Conservation (phyloP, 1,140 invertebrate species). For the Wasmannia auropunctata region DNA sequence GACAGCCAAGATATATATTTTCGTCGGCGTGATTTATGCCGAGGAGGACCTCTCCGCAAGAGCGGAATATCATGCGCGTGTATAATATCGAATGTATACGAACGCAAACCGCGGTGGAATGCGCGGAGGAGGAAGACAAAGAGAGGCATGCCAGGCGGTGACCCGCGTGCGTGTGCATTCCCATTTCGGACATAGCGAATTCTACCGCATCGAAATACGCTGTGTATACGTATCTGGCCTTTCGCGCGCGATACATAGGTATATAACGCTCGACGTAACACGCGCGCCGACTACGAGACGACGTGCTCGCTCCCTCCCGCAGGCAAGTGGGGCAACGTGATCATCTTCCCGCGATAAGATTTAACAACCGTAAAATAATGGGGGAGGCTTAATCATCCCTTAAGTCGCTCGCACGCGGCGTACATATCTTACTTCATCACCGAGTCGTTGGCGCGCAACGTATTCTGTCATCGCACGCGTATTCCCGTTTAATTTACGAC, state of each 20-base stretch:
- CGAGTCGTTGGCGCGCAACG: neutral
- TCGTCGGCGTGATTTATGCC: conserved; percentile 17
- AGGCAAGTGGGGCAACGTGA: neutral
- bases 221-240: neutral
- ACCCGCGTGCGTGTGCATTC: conserved; percentile 30
- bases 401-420: neutral
- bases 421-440: neutral
- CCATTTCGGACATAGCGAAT: conserved; percentile 27
- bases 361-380: neutral
- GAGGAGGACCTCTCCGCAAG: neutral
- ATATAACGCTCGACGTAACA: neutral
- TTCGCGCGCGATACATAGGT: neutral
- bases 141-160: conserved; percentile 3
- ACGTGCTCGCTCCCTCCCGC: neutral
- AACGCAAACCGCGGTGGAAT: conserved; percentile 5
- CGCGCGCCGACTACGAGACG: neutral
- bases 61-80: conserved; percentile 6
- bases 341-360: neutral
- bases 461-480: conserved; percentile 15
- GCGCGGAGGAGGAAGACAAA: conserved; percentile 15
- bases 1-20: neutral
- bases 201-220: conserved; percentile 9
- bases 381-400: neutral
- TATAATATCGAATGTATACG: neutral
- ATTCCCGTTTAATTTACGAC: conserved; percentile 34